Percentiles rank a stretch among this genome's conserved stretches.
phyloP scores from a whole-genome alignment of 2,113 vertebrate genomes.

The Acrocephalus kingi region DNA sequence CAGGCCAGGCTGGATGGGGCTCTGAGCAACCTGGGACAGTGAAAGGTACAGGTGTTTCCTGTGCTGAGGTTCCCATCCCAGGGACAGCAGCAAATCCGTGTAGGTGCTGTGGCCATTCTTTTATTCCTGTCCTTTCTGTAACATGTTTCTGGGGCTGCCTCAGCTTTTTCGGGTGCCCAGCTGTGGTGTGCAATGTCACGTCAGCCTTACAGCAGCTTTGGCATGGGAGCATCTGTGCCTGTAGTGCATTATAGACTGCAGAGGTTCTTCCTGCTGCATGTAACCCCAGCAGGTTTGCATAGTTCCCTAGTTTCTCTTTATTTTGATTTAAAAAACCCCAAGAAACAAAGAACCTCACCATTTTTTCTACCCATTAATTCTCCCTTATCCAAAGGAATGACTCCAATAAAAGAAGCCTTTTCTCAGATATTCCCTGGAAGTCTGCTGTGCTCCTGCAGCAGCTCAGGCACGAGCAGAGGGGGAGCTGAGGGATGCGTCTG shows the following conservation, averaged over 20 bases:
- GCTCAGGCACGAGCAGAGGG: fast-evolving
- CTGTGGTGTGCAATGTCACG: background rate
- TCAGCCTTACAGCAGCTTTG: background rate
- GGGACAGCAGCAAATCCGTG: background rate
- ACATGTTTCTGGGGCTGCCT: background rate
- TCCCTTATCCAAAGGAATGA: background rate
- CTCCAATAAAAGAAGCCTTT: background rate
- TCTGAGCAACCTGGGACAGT: fast-evolving
- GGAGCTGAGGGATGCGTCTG: background rate
- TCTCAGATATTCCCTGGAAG: fast-evolving
- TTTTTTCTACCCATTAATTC: background rate
- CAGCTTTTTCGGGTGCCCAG: background rate
- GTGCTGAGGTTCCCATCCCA: background rate
- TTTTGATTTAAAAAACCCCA: background rate
- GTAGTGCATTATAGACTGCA: fast-evolving
- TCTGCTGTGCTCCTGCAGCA: background rate
- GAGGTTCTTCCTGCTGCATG: background rate
- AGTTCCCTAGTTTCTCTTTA: background rate
- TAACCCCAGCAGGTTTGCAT: background rate
- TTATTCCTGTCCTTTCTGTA: background rate
- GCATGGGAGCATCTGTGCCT: fast-evolving
- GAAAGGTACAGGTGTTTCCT: background rate
- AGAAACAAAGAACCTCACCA: fast-evolving
- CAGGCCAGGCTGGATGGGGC: background rate
- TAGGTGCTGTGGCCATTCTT: background rate